phyloP scores from a whole-genome alignment of 2,888 invertebrate species.

The Noctua fimbriata region DNA sequence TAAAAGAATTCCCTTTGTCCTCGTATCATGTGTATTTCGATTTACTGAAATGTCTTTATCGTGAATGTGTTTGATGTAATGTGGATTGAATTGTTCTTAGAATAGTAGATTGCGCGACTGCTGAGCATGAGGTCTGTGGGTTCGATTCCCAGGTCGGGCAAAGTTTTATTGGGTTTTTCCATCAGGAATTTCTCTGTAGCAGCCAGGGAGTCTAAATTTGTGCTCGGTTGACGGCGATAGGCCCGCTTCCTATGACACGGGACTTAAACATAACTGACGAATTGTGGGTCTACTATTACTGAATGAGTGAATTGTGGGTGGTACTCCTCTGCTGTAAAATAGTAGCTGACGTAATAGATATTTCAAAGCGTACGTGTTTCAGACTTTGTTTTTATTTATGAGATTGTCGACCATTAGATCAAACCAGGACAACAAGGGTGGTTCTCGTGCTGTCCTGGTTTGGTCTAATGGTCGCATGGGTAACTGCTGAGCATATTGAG shows the following conservation, averaged over 20 bases:
- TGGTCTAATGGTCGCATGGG: no score
- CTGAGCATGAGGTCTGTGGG: neutral
- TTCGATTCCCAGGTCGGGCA: neutral
- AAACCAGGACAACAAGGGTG: no score
- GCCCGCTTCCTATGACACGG: neutral
- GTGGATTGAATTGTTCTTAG: conserved; percentile 23
- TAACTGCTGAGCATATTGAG: no score
- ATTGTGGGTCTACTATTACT: neutral
- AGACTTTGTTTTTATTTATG: neutral
- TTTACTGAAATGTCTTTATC: conserved; percentile 43
- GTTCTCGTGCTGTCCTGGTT: no score
- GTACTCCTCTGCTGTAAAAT: no score
- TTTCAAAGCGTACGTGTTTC: neutral
- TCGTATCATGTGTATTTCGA: conserved; percentile 46
- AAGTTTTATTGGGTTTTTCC: neutral
- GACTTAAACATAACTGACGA: neutral
- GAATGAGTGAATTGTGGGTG: no score
- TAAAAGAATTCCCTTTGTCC: conserved; percentile 58
- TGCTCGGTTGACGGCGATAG: neutral
- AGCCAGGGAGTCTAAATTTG: neutral
- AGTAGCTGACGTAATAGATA: neutral
- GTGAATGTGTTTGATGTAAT: conserved; percentile 26
- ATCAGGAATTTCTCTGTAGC: neutral
- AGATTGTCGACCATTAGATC: no score
- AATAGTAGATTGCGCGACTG: neutral